Evolutionary conservation across 2,797 vertebrate genomes (phyloP).

Genomic region (Mormyrops attenuatus): DNA sequence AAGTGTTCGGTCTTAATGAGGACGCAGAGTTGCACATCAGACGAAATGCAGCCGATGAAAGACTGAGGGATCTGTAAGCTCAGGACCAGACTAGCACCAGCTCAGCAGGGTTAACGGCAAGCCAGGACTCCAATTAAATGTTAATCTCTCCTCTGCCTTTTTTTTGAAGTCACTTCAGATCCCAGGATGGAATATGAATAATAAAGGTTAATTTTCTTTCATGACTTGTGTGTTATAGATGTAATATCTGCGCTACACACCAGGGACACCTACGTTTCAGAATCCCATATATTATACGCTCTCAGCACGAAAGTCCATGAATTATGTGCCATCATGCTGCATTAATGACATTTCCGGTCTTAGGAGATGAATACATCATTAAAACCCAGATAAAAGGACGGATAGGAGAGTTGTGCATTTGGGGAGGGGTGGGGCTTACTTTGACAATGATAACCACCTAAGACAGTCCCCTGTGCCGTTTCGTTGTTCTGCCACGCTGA

Average conservation of each 20-base stretch:
- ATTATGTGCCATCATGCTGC: not conserved
- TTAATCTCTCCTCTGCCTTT: slow-evolving; percentile 21
- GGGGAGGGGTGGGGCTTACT: not conserved
- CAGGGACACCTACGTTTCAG: slow-evolving; percentile 8
- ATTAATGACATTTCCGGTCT: slow-evolving; percentile 13
- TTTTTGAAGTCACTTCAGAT: slow-evolving; percentile 18
- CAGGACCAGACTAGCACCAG: not conserved
- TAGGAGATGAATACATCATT: slow-evolving; percentile 18
- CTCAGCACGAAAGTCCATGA: slow-evolving; percentile 16
- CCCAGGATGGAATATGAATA: slow-evolving; percentile 21
- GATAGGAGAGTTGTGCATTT: not conserved
- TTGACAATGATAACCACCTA: not conserved
- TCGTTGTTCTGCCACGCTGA: not conserved
- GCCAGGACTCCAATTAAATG: slow-evolving; percentile 15
- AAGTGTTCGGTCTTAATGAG: not conserved
- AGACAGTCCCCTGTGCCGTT: not conserved
- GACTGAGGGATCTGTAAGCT: not conserved
- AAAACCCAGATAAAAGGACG: not conserved
- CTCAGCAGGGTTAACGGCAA: not conserved
- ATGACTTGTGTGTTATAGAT: slow-evolving; percentile 22
- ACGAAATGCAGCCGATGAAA: not conserved
- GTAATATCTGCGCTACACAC: slow-evolving; percentile 6
- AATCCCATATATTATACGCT: slow-evolving; percentile 13
- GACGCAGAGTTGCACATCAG: not conserved
- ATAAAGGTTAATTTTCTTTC: slow-evolving; percentile 16